A percentile compares a stretch with the other conserved stretches of the same genome.
These are phyloP conservation scores for Acropora yongei DNA, from an alignment of 64 coral and sea anemone species.

Conservation along the genomic window DNA sequence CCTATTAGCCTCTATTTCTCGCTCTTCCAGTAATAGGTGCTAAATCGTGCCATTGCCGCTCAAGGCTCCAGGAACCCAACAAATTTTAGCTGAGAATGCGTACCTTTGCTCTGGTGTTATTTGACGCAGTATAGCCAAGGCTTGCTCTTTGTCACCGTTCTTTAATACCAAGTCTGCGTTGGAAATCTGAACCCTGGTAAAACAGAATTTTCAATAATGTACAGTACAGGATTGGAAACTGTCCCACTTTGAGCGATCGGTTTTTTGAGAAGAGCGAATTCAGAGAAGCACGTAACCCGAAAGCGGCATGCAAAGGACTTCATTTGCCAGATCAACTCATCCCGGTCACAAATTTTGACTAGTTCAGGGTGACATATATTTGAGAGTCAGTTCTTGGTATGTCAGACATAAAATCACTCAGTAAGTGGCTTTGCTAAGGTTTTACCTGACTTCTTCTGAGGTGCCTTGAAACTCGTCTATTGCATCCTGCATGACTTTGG, in stretches of 20 bases:
- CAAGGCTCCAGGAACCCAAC: too few relatives aligned
- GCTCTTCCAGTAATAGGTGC: too few relatives aligned
- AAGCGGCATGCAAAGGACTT: not conserved
- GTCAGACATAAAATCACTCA: not conserved
- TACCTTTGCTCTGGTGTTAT: slow-evolving; percentile 96
- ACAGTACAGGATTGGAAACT: too few relatives aligned
- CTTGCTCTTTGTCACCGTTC: slow-evolving; percentile 90
- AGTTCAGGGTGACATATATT: not conserved
- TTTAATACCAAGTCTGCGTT: slow-evolving; percentile 94
- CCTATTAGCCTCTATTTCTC: too few relatives aligned
- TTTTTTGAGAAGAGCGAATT: too few relatives aligned
- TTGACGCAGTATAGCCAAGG: slow-evolving; percentile 77
- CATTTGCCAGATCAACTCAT: not conserved
- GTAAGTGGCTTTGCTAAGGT: not conserved
- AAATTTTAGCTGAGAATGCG: not conserved
- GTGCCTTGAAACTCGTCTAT: slow-evolving; percentile 90
- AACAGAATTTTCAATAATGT: not conserved
- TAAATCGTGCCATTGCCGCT: too few relatives aligned
- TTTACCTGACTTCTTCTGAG: slow-evolving; percentile 92
- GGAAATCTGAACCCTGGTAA: slow-evolving; percentile 79
- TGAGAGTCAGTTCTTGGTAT: not conserved
- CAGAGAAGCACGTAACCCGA: not conserved
- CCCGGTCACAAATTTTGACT: not conserved
- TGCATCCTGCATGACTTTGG: slow-evolving; percentile 98
- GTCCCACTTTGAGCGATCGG: too few relatives aligned